Base-by-base conservation (phyloP, 1,140 invertebrate genomes). In the Pseudomyrmex pallidus region DNA sequence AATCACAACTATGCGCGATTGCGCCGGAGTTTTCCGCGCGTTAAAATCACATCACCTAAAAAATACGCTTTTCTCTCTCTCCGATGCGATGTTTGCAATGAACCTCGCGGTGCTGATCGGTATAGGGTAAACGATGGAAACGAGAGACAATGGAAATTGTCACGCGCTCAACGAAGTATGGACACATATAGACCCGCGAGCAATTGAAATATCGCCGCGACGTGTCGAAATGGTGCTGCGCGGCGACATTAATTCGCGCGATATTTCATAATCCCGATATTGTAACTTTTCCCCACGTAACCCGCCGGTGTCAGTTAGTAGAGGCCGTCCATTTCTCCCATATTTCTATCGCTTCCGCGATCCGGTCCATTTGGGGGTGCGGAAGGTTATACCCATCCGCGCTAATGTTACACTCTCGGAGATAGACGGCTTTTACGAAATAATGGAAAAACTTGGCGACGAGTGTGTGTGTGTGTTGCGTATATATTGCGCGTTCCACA, bases 241-340 rank as follows among this genome's bases (percentile, higher is more conserved):
- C 20, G 15, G 15, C 52, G 66, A 44, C 66, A 72, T 80, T 80
- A 70, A 80, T 80, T 80, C 76, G 66, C 54, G 20, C 44, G n/a
- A 61, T 80, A 72, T 72, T 80, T 72, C 54, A 35, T 61, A 59
- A 70, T 80, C 44, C 56, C 44, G 76, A 80, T 80, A 80, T 80
- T 61, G 66, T 59, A 80, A 80, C 66, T 70, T 80, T 72, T 61
- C n/a, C 76, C 76, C n/a, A 72, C 66, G 54, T 80, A 13, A 70
- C 15, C 15, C 17, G 17, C 9, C 20, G 13, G 44, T 12, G 44
- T 78, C 64, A 70, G 64, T 70, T 35, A 68, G 22, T 59, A 35
- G 35, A 35, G 64, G 20, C 44, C 64, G 44, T 50, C 44, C 52
- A 70, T 70, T 70, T 50, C 64, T 70, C 44, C 35, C 20, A 5